Evolutionary conservation across 2,797 vertebrate species (phyloP).

Genomic region (Poeciliopsis presidionis): DNA sequence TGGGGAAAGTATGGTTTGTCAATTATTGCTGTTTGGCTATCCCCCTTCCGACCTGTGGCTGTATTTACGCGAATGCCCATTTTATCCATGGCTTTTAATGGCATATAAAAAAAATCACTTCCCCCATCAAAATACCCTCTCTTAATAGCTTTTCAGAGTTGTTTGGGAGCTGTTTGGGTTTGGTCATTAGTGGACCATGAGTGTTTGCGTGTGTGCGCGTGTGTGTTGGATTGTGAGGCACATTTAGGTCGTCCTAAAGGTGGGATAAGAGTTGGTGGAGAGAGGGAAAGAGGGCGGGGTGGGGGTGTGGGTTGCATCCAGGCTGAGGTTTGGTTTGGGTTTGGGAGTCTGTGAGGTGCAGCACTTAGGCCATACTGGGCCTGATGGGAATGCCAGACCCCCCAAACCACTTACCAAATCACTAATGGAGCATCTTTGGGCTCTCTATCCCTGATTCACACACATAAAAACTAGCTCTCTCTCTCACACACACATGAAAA

Average conservation of each 20-base stretch:
- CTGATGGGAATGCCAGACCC: conserved; percentile 74
- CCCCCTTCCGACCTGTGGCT: conserved; percentile 77
- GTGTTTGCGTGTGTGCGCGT: conserved; percentile 44
- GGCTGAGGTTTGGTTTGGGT: conserved; percentile 64
- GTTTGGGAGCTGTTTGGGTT: conserved; percentile 82
- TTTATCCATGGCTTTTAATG: conserved; percentile 85
- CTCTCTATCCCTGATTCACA: conserved; percentile 26
- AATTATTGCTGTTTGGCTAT: conserved; percentile 68
- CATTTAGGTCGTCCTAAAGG: conserved; percentile 71
- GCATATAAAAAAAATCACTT: conserved; percentile 82
- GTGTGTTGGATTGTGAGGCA: conserved; percentile 79
- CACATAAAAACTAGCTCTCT: neutral
- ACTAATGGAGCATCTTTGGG: conserved; percentile 78
- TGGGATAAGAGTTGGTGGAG: conserved; percentile 59
- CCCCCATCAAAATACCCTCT: conserved; percentile 81
- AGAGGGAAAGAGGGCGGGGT: conserved; percentile 12
- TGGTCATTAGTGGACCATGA: conserved; percentile 81
- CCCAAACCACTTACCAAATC: conserved; percentile 71
- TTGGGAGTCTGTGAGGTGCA: conserved; percentile 68
- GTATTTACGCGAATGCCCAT: conserved; percentile 85
- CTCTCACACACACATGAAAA: conserved; percentile 4
- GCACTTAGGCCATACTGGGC: conserved; percentile 71
- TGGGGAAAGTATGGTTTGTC: conserved; percentile 62
- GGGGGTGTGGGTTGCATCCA: conserved; percentile 30
- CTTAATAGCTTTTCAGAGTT: conserved; percentile 84